Evolutionary conservation across 2,113 vertebrate genomes (phyloP), one percentile per base, ranked within the genome.

Genomic region (Pelvicachromis taeniatus): DNA sequence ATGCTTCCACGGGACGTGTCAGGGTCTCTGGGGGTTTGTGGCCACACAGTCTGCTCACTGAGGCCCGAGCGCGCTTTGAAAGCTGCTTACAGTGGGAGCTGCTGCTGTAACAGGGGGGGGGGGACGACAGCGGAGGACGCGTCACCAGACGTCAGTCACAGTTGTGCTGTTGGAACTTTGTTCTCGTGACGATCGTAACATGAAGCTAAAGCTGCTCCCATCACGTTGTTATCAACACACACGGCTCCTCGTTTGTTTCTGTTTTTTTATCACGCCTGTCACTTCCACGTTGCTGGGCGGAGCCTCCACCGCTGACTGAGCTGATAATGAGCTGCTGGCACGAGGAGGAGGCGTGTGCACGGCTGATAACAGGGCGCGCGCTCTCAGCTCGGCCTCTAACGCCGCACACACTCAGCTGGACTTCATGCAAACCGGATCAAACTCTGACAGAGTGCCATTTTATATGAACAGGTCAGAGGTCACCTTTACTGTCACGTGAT

Each of bases 111-210:
- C n/a, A 9, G 6, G n/a, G 31, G 4, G 40, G 61, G 61, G 6
- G 33, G 33, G 0, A 5, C n/a, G 0, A 3, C 9, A 35, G 63
- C 3, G 38, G 7, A 14, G 35, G n/a, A 40, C 2, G 33, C 40
- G 10, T 40, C 33, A 14, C 35, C 61, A 68, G 35, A 9, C 0
- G 7, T 65, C 61, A 65, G 40, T 23, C n/a, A 70, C 38, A 45
- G 26, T 42, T 45, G n/a, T n/a, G n/a, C n/a, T n/a, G n/a, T 13
- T 68, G 63, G 23, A 6, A 0, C n/a, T 26, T 26, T 42, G 14
- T 0, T 45, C 38, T 26, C 26, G 10, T 26, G 17, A 26, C 26
- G 40, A 45, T 68, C 7, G 23, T 11, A 45, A 26, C 42, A 42
- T 40, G 61, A 68, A 70, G 21, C 40, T 17, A 17, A 45, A 70